These are phyloP conservation scores for Asbolus verrucosus DNA, from an alignment of 1,140 invertebrate species.

Conservation along the genomic window DNA sequence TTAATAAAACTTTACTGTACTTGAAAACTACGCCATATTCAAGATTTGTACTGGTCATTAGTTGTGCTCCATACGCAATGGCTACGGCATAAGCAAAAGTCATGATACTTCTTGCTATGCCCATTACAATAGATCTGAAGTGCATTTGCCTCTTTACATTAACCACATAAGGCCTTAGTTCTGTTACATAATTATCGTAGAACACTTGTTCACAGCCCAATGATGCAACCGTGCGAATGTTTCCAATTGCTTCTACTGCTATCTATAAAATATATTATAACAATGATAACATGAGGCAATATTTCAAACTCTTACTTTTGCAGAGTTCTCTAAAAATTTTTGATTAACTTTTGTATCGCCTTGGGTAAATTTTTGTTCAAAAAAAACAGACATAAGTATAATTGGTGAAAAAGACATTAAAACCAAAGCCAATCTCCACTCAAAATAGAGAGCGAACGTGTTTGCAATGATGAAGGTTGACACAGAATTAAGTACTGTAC, in stretches of 20 bases:
- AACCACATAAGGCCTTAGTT: slow-evolving; percentile 62
- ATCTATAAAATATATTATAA: slow-evolving; percentile 71
- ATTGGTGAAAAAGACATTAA: slow-evolving; percentile 82
- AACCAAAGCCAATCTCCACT: slow-evolving; percentile 85
- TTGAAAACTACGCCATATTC: slow-evolving; percentile 56
- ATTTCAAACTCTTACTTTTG: slow-evolving; percentile 53
- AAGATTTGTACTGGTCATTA: slow-evolving; percentile 49
- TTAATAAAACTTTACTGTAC: slow-evolving; percentile 46
- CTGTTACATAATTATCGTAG: slow-evolving; percentile 70
- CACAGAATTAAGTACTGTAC: slow-evolving; percentile 80
- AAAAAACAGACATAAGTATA: slow-evolving; percentile 79
- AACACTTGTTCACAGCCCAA: slow-evolving; percentile 79
- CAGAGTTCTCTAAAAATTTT: slow-evolving; percentile 66
- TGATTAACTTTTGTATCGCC: slow-evolving; percentile 68
- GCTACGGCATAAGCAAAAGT: slow-evolving; percentile 55
- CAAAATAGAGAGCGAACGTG: slow-evolving; percentile 78
- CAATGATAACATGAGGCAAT: too few species aligned
- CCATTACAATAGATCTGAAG: slow-evolving; percentile 67
- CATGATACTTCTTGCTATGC: slow-evolving; percentile 58
- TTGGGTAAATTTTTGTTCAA: slow-evolving; percentile 70
- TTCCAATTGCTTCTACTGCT: slow-evolving; percentile 82
- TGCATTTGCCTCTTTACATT: slow-evolving; percentile 72
- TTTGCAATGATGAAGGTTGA: slow-evolving; percentile 80
- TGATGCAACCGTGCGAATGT: slow-evolving; percentile 81
- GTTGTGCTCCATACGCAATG: slow-evolving; percentile 56